Evolutionary conservation across 2,888 invertebrate species (phyloP).

Genomic region (Meliscaeva auricollis): DNA sequence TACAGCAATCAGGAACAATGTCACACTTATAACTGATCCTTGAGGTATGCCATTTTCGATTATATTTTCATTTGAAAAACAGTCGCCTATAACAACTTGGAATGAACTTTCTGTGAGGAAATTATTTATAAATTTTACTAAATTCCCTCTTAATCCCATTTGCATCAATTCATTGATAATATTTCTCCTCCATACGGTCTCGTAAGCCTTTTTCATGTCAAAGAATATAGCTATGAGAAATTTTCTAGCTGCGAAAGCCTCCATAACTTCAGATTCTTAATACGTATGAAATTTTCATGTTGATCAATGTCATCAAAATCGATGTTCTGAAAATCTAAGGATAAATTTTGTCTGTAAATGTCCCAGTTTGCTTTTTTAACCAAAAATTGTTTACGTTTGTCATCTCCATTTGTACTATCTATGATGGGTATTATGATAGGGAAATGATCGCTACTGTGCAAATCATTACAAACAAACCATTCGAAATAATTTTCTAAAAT

Average conservation of each 20-base stretch:
- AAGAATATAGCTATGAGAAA: constrained; percentile 15
- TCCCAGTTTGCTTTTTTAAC: constrained; percentile 7
- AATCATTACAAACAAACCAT: constrained; percentile 28
- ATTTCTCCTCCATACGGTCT: constrained; percentile 25
- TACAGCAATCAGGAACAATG: constrained; percentile 8
- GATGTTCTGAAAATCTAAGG: background rate
- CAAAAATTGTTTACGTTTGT: background rate
- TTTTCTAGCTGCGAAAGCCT: constrained; percentile 3
- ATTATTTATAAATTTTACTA: constrained; percentile 9
- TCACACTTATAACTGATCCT: constrained; percentile 26
- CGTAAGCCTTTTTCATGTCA: constrained; percentile 20
- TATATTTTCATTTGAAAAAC: background rate
- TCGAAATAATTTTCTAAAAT: constrained; percentile 8
- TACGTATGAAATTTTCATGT: background rate
- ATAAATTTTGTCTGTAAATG: background rate
- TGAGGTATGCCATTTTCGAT: constrained; percentile 31
- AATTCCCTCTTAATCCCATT: constrained; percentile 1
- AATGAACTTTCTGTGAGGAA: background rate
- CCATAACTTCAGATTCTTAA: constrained; percentile 26
- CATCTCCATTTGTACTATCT: background rate
- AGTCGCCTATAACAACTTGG: background rate
- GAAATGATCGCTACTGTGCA: constrained; percentile 40
- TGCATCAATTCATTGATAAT: constrained; percentile 10
- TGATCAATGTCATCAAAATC: background rate
- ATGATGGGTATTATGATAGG: constrained; percentile 15